A percentile compares a stretch with the other conserved stretches of the same genome.
These are phyloP conservation scores for Latheticus oryzae DNA, from an alignment of 2,888 invertebrate species.

Conservation along the genomic window DNA sequence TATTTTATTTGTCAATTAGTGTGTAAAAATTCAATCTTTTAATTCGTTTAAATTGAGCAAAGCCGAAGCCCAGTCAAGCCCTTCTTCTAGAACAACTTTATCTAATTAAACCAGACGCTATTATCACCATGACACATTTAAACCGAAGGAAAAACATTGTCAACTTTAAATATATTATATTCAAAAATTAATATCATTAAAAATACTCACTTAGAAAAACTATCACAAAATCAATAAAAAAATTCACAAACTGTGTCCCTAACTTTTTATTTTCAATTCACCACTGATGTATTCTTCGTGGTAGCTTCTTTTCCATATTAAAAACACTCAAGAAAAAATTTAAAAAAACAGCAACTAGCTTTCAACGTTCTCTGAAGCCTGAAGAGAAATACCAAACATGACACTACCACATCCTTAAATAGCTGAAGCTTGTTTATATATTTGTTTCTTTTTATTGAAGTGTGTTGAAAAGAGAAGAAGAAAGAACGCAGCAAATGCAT, in stretches of 20 bases:
- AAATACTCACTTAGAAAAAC: constrained; percentile 1
- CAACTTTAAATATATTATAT: too few species aligned
- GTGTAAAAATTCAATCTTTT: too few species aligned
- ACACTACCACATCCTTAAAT: constrained; percentile 26
- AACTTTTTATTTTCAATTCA: neutral
- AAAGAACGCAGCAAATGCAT: constrained; percentile 14
- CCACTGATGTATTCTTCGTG: neutral
- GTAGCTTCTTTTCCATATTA: constrained; percentile 2
- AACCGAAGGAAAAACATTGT: too few species aligned
- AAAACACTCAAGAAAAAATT: too few species aligned
- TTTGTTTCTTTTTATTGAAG: neutral
- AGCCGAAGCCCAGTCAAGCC: too few species aligned
- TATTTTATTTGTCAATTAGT: too few species aligned
- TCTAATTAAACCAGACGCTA: too few species aligned
- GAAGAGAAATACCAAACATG: constrained; percentile 20
- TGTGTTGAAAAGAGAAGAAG: constrained; percentile 1
- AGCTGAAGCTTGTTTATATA: constrained; percentile 25
- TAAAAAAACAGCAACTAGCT: too few species aligned
- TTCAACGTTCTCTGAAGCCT: neutral
- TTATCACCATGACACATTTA: too few species aligned
- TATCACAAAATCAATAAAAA: constrained; percentile 3
- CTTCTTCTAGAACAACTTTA: too few species aligned
- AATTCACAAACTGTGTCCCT: neutral
- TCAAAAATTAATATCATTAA: too few species aligned
- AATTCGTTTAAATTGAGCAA: too few species aligned